Evolutionary conservation across 92 coral and sea anemone species (phyloP).

Genomic region (Chrysogorgia sp.): DNA sequence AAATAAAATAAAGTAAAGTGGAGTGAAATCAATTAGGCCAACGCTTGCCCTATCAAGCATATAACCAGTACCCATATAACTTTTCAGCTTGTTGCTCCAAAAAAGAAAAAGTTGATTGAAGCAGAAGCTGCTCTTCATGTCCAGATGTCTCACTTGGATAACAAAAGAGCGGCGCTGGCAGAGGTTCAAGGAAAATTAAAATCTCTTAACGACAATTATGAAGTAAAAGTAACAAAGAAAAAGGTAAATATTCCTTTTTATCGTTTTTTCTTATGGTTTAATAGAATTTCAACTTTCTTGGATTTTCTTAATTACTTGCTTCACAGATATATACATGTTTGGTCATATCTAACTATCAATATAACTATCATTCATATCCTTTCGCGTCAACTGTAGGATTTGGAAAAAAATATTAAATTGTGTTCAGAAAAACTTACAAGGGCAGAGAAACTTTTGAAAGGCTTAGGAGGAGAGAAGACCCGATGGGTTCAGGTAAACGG

Average conservation of each 20-base stretch:
- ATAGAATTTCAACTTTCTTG: too few relatives aligned
- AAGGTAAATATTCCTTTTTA: too few relatives aligned
- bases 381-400: conserved; percentile 49
- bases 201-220: conserved; percentile 88
- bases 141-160: conserved; percentile 88
- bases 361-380: neutral
- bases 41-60: too few relatives aligned
- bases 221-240: conserved; percentile 81
- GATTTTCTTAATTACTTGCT: too few relatives aligned
- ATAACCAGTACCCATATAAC: too few relatives aligned
- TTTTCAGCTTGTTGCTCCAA: conserved; percentile 90
- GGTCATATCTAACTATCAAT: neutral
- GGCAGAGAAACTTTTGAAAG: conserved; percentile 94
- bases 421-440: conserved; percentile 95
- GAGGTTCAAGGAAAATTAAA: conserved; percentile 90
- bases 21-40: too few relatives aligned
- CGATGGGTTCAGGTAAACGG: conserved; percentile 88
- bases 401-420: conserved; percentile 81
- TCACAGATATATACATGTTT: too few relatives aligned
- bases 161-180: conserved; percentile 80
- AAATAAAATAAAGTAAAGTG: too few relatives aligned
- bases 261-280: too few relatives aligned
- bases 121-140: conserved; percentile 79
- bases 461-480: conserved; percentile 93
- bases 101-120: conserved; percentile 79